These are phyloP conservation scores for Xestoiulus laeticollis DNA, from an alignment of 2,888 invertebrate species.

Conservation along the genomic window DNA sequence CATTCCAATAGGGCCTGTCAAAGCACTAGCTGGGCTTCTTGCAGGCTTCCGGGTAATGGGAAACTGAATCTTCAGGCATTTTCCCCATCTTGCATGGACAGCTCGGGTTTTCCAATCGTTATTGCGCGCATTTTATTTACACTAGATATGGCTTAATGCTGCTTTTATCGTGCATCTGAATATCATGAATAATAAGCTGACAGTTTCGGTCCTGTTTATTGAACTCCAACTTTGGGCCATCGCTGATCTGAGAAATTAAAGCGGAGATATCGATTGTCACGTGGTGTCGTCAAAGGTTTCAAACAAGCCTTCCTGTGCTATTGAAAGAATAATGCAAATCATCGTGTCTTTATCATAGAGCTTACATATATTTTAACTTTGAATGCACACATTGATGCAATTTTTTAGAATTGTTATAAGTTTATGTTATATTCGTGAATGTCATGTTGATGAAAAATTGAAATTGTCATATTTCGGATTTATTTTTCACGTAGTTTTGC, in stretches of 20 bases:
- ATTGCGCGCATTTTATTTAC: background rate
- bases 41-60: background rate
- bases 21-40: background rate
- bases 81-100: background rate
- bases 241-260: background rate
- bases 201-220: background rate
- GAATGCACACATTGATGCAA: no score
- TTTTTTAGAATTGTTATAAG: no score
- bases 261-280: background rate
- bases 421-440: no score
- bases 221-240: background rate
- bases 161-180: background rate
- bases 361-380: no score
- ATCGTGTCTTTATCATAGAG: no score
- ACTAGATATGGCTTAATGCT: background rate
- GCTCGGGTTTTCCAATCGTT: background rate
- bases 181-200: slow-evolving; percentile 18
- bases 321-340: no score
- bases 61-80: background rate
- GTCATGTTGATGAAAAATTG: no score
- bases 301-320: no score
- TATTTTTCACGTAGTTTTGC: no score
- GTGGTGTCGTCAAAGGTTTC: background rate
- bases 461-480: no score
- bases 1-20: background rate